Base-by-base conservation (phyloP, 1,140 invertebrate genomes). In the Sarcophaga peregrina region DNA sequence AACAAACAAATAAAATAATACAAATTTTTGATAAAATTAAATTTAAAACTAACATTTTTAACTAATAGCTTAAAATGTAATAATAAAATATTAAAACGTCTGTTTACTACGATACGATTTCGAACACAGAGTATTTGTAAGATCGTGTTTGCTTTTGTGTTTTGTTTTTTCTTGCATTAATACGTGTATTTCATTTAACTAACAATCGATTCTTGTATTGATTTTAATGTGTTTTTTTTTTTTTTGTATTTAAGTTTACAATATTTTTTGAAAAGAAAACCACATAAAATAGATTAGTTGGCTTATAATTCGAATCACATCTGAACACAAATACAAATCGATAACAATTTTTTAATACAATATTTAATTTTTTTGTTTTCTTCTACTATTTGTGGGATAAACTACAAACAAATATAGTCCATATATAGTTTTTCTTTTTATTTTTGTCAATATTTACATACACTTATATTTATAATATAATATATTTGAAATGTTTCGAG, bases 381-480 rank as follows among this genome's bases (percentile, higher is more conserved):
- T 37, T 37, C 4, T 37, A 37, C 25, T 37, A 37, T 37, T 37
- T 37, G 1, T 37, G 4, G n/a, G 17, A 68, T 20, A 68, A 17
- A 68, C 62, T 68, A 68, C 62, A 68, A 68, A 68, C 62, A 68
- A 68, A 68, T 68, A 68, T 68, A 52, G 50, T 68, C n/a, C 62
- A 68, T 68, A 20, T 20, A 58, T 58, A 58, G 54, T 58, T n/a
- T 58, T n/a, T 15, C 7, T 11, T 15, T 58, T 58, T n/a, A 6
- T 13, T 15, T 58, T 58, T n/a, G 13, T n/a, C 54, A 58, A 10
- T 68, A 20, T 68, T 68, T 68, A 68, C 17, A 68, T 68, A 68
- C 6, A 68, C 62, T 68, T 68, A 68, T 20, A 68, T 25, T 68
- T 68, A 58, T 37, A 58, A 7, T 58, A 58, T 15, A 13, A 58